Evolutionary conservation across 2,888 invertebrate species (phyloP).

Genomic region (Pteria penguin): DNA sequence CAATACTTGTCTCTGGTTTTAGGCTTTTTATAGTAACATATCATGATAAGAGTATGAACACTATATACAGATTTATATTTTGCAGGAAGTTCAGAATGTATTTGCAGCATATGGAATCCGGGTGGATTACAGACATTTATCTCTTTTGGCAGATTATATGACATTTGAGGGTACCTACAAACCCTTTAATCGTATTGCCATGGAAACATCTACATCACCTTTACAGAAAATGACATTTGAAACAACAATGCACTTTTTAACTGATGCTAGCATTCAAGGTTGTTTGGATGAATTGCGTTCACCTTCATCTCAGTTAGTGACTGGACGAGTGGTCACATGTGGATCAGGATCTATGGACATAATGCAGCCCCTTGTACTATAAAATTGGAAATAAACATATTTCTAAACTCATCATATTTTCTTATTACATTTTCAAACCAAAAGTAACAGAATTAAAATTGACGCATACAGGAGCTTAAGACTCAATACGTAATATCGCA

Average conservation of each 20-base stretch:
- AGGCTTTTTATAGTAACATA: too few species aligned
- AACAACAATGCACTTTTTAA: constrained; percentile 92
- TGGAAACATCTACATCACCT: constrained; percentile 94
- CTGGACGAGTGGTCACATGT: constrained; percentile 88
- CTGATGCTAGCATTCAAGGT: constrained; percentile 87
- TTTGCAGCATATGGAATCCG: constrained; percentile 98
- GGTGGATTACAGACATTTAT: constrained; percentile 95
- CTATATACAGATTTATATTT: too few species aligned
- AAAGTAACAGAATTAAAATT: too few species aligned
- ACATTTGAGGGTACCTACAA: constrained; percentile 94
- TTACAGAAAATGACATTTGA: constrained; percentile 99
- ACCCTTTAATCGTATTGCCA: constrained; percentile 93
- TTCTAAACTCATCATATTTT: too few species aligned
- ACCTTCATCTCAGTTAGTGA: constrained; percentile 92
- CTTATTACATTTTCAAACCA: too few species aligned
- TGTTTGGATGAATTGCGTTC: constrained; percentile 88
- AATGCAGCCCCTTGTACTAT: constrained; percentile 23
- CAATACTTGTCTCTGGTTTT: too few species aligned
- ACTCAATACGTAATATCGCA: too few species aligned
- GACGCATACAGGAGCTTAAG: too few species aligned
- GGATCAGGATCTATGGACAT: constrained; percentile 90
- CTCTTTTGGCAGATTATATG: constrained; percentile 98
- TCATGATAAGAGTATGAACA: too few species aligned
- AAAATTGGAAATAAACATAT: too few species aligned
- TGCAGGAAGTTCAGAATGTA: constrained; percentile 93